phyloP scores from a whole-genome alignment of 1,140 invertebrate species.

The Drosophila ohnishii region DNA sequence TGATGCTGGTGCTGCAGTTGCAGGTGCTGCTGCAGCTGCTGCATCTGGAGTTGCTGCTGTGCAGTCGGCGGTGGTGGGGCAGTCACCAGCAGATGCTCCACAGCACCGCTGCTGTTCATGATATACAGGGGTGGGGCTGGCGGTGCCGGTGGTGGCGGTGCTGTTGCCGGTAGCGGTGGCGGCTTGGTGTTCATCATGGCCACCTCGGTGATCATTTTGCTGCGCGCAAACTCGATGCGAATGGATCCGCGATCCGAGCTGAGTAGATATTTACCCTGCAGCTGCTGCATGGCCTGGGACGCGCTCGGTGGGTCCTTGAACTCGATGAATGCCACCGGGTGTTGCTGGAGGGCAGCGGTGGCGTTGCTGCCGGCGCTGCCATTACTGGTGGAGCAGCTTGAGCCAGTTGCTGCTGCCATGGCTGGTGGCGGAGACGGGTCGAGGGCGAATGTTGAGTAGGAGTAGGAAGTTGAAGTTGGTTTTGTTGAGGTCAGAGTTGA shows the following conservation, averaged over 20 bases:
- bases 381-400: slow-evolving; percentile 47
- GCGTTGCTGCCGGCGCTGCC: slow-evolving; percentile 11
- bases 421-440: slow-evolving; percentile 24
- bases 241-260: slow-evolving; percentile 97
- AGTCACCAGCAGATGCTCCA: slow-evolving; percentile 39
- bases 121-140: slow-evolving; percentile 49
- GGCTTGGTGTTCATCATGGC: slow-evolving; percentile 49
- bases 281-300: slow-evolving; percentile 93
- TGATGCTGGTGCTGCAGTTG: slow-evolving; percentile 35
- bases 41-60: slow-evolving; percentile 57
- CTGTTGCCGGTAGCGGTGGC: slow-evolving; percentile 20
- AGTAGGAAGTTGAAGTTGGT: slow-evolving; percentile 73
- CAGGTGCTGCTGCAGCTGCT: slow-evolving; percentile 47
- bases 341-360: slow-evolving; percentile 46
- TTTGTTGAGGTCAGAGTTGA: slow-evolving; percentile 65
- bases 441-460: slow-evolving; percentile 26
- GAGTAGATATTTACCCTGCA: slow-evolving; percentile 96
- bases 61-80: slow-evolving; percentile 34
- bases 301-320: slow-evolving; percentile 96
- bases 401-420: slow-evolving; percentile 48
- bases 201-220: slow-evolving; percentile 90
- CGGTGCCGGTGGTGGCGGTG: slow-evolving; percentile 16
- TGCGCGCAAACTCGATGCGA: slow-evolving; percentile 98
- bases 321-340: slow-evolving; percentile 97
- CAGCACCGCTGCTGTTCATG: slow-evolving; percentile 58